These are phyloP conservation scores for Hypomecis atomaria DNA, from an alignment of 2,888 invertebrate genomes.

Conservation along the genomic window DNA sequence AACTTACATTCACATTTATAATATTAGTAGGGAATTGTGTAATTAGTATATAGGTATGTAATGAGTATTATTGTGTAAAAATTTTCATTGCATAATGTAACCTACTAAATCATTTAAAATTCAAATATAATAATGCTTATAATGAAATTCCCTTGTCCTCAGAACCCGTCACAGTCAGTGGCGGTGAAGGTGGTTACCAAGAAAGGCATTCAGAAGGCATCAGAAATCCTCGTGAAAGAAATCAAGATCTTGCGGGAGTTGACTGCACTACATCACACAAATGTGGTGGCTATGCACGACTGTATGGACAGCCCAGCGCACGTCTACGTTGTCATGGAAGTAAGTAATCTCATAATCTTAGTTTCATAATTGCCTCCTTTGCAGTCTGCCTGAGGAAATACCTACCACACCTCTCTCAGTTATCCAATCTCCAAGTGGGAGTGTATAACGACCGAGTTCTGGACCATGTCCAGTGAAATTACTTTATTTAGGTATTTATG, in stretches of 20 bases:
- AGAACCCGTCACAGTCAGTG: conserved; percentile 94
- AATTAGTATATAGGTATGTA: neutral
- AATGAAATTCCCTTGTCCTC: conserved; percentile 45
- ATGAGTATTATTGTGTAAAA: neutral
- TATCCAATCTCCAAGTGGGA: too few relatives aligned
- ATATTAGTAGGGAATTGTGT: too few relatives aligned
- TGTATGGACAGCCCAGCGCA: conserved; percentile 98
- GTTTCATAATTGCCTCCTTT: too few relatives aligned
- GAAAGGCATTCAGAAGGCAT: conserved; percentile 98
- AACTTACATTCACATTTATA: too few relatives aligned
- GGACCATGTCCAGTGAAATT: too few relatives aligned
- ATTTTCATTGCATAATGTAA: too few relatives aligned
- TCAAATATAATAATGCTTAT: neutral
- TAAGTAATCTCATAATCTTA: conserved; percentile 70
- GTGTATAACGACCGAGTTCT: too few relatives aligned
- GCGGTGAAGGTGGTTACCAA: conserved; percentile 99
- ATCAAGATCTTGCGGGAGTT: conserved; percentile 99
- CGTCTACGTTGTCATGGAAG: conserved; percentile 99
- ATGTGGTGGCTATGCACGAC: conserved; percentile 98
- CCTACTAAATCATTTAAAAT: neutral
- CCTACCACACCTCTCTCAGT: too few relatives aligned
- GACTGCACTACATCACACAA: conserved; percentile 98
- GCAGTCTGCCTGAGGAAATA: too few relatives aligned
- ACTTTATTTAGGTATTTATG: too few relatives aligned
- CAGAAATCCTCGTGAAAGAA: conserved; percentile 98